Evolutionary conservation across 2,797 vertebrate species (phyloP).

Genomic region (Oreochromis grahami): DNA sequence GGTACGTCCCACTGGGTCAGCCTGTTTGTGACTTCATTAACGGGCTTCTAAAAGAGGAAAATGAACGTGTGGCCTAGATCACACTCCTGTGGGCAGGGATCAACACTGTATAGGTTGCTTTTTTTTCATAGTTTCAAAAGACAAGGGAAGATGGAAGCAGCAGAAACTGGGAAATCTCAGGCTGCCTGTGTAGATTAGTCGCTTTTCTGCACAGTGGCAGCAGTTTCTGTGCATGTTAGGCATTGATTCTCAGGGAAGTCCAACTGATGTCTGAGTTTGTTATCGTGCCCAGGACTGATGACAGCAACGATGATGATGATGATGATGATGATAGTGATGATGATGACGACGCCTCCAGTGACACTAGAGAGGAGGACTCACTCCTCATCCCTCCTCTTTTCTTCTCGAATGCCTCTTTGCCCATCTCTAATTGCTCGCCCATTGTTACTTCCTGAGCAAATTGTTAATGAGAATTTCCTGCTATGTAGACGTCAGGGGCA

Average conservation of each 20-base stretch:
- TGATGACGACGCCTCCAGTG: constrained; percentile 5
- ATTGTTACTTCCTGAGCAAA: constrained; percentile 65
- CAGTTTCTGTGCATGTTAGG: neutral
- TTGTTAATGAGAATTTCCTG: constrained; percentile 73
- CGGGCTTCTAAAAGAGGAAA: constrained; percentile 75
- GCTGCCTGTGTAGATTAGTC: neutral
- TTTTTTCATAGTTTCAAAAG: constrained; percentile 36
- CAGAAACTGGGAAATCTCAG: neutral
- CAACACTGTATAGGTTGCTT: constrained; percentile 16
- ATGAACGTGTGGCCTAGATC: constrained; percentile 68
- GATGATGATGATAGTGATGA: neutral
- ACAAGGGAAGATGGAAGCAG: neutral
- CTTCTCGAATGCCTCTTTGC: constrained; percentile 36
- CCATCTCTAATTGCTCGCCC: constrained; percentile 56
- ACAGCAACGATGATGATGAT: neutral
- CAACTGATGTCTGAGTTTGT: neutral
- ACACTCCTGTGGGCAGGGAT: constrained; percentile 45
- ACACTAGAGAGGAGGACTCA: constrained; percentile 23
- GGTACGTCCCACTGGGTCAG: constrained; percentile 66
- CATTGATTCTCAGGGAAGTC: neutral
- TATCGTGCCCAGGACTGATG: neutral
- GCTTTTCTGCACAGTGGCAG: neutral
- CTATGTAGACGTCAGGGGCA: constrained; percentile 67
- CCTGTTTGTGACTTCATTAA: constrained; percentile 82
- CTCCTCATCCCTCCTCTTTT: constrained; percentile 12